Base-by-base conservation (phyloP, 2,888 invertebrate genomes). In the Osmoderma eremita region DNA sequence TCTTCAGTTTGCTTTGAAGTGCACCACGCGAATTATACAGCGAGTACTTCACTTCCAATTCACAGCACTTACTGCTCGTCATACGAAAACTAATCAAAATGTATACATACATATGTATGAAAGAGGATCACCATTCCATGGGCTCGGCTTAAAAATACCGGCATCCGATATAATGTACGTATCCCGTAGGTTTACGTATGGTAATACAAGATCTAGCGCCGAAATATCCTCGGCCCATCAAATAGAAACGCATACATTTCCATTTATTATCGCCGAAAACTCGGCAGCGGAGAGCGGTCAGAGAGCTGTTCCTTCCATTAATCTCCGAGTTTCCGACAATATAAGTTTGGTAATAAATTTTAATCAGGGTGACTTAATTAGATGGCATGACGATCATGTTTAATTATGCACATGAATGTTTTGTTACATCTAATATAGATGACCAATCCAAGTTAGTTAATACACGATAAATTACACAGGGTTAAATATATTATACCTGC, bases 331-430 rank as follows among this genome's bases (percentile, higher is more conserved):
- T 30, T 30, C 30, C 30, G 30, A 30, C 56, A 38, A 58, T 42
- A 24, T 58, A 58, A 58, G 56, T 58, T 41, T 17, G 42, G 42
- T 42, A 58, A 58, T 58, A 58, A 58, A 58, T 58, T 58, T 58
- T 42, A 58, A 58, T 58, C 42, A 41, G 24, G 42, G 22, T 24
- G 56, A 24, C 8, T 22, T 58, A 24, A 42, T 58, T 58, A 58
- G 42, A 22, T 58, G 22, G 13, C 24, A 42, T 13, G 13, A 24
- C 24, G 42, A 15, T 12, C 2, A 15, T 4, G 42, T n/a, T 42
- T 41, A 42, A 22, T 22, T 42, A 24, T 58, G 42, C 42, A 15
- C 22, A 24, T 20, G 13, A 13, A 30, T 30, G 8, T 10, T n/a
- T n/a, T n/a, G n/a, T 30, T 30, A 10, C 30, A 30, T 8, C 30